Conservation (phyloP, 2,113 vertebrate genomes). For the Andinoacara biseriatus region DNA sequence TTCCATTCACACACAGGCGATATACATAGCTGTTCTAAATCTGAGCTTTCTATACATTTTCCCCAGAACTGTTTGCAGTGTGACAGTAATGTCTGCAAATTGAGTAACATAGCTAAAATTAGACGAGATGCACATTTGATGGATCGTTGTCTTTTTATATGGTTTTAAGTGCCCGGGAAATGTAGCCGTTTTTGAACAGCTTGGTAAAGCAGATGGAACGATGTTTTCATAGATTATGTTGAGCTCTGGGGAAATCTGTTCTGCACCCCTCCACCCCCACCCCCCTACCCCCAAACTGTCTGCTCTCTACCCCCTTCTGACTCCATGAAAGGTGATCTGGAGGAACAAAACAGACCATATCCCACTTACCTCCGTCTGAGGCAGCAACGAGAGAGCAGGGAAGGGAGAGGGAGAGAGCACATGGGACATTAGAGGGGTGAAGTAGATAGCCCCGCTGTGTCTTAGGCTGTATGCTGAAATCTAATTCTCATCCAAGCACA, state of each 20-base stretch:
- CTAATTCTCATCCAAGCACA: slow-evolving; percentile 72
- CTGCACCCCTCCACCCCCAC: slow-evolving; percentile 19
- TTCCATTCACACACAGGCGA: background rate
- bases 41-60: background rate
- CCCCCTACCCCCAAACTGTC: slow-evolving; percentile 15
- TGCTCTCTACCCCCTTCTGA: slow-evolving; percentile 46
- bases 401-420: slow-evolving; percentile 69
- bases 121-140: slow-evolving; percentile 57
- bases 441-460: slow-evolving; percentile 71
- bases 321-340: slow-evolving; percentile 73
- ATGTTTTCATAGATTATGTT: slow-evolving; percentile 75
- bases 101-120: slow-evolving; percentile 45
- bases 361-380: slow-evolving; percentile 85
- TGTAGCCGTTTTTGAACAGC: slow-evolving; percentile 64
- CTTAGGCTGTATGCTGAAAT: slow-evolving; percentile 64
- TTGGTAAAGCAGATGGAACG: slow-evolving; percentile 76
- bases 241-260: slow-evolving; percentile 73
- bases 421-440: slow-evolving; percentile 75
- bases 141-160: slow-evolving; percentile 63
- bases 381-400: slow-evolving; percentile 63
- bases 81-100: slow-evolving; percentile 39
- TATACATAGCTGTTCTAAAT: background rate
- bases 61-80: slow-evolving; percentile 4
- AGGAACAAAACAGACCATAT: slow-evolving; percentile 63
- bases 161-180: slow-evolving; percentile 72